phyloP scores from a whole-genome alignment of 1,140 invertebrate genomes.

The Pogonomyrmex californicus region DNA sequence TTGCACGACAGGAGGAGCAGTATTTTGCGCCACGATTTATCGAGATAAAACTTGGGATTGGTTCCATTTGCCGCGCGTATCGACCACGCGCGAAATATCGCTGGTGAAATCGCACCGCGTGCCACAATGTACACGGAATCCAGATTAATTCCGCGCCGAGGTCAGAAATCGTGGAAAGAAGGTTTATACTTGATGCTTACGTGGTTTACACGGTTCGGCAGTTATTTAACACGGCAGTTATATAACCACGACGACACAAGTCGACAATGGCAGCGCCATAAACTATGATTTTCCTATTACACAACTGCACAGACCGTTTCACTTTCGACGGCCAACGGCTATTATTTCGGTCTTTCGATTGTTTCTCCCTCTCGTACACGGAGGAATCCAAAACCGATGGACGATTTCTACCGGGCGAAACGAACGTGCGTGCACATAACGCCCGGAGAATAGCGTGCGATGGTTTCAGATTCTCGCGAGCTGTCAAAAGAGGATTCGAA shows the following conservation, averaged over 20 bases:
- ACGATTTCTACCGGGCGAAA: not conserved
- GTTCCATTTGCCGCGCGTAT: conserved; percentile 14
- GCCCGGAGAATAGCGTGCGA: conserved; percentile 36
- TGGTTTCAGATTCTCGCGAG: conserved; percentile 60
- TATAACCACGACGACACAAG: conserved; percentile 32
- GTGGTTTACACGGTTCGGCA: conserved; percentile 14
- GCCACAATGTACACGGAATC: conserved; percentile 44
- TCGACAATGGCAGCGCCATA: conserved; percentile 28
- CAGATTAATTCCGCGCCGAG: conserved; percentile 46
- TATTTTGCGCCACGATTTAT: conserved; percentile 59
- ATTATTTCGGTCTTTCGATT: conserved; percentile 55
- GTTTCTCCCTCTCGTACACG: not conserved
- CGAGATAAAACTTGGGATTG: conserved; percentile 51
- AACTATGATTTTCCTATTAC: conserved; percentile 55
- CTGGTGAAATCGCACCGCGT: conserved; percentile 42
- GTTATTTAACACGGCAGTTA: conserved; percentile 29
- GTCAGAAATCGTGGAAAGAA: conserved; percentile 35
- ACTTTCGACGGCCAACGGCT: conserved; percentile 40
- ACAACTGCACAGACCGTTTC: conserved; percentile 41
- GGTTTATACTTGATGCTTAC: conserved; percentile 54
- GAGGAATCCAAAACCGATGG: conserved; percentile 45
- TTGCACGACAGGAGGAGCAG: conserved; percentile 27
- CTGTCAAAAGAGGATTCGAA: conserved; percentile 61
- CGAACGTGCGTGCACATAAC: not conserved
- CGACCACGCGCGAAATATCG: conserved; percentile 47